phyloP scores from a whole-genome alignment of 2,888 invertebrate genomes.

The Pseudococcus jackbeardsleyi region DNA sequence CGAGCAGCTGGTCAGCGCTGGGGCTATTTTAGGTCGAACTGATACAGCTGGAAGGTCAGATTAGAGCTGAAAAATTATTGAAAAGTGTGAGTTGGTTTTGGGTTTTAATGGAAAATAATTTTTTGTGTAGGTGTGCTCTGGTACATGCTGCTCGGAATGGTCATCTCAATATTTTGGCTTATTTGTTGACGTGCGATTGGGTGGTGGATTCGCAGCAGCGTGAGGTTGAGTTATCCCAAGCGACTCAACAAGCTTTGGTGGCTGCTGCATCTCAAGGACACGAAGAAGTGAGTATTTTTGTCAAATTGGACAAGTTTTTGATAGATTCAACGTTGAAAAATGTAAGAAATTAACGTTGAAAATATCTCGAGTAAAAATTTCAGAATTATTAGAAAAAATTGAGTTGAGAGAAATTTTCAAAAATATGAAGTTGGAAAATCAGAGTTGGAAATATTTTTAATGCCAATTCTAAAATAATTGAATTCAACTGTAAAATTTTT shows the following conservation, averaged over 20 bases:
- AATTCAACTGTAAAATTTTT: no score
- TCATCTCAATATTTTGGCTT: conserved; percentile 87
- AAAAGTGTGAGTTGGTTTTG: neutral
- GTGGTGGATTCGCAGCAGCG: conserved; percentile 72
- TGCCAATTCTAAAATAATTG: no score
- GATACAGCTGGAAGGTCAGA: conserved; percentile 81
- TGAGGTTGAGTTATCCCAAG: conserved; percentile 81
- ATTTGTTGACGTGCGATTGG: conserved; percentile 90
- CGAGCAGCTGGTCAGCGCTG: conserved; percentile 77
- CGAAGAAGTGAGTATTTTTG: conserved; percentile 73
- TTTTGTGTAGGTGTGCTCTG: conserved; percentile 76
- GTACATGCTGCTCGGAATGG: conserved; percentile 93
- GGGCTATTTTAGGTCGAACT: conserved; percentile 81
- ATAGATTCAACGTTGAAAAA: no score
- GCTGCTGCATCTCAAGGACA: conserved; percentile 91
- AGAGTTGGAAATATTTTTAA: no score
- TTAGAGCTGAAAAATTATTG: neutral
- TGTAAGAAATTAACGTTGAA: no score
- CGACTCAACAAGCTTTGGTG: conserved; percentile 88
- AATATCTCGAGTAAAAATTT: no score
- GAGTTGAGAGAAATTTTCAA: no score
- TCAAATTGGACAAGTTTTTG: no score
- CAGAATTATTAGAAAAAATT: no score
- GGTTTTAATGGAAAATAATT: neutral
- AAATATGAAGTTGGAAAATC: no score